A percentile compares a stretch with the other conserved stretches of the same genome.
Evolutionary conservation across 2,113 vertebrate genomes (phyloP).

Genomic region (Chlorodrepanis virens): DNA sequence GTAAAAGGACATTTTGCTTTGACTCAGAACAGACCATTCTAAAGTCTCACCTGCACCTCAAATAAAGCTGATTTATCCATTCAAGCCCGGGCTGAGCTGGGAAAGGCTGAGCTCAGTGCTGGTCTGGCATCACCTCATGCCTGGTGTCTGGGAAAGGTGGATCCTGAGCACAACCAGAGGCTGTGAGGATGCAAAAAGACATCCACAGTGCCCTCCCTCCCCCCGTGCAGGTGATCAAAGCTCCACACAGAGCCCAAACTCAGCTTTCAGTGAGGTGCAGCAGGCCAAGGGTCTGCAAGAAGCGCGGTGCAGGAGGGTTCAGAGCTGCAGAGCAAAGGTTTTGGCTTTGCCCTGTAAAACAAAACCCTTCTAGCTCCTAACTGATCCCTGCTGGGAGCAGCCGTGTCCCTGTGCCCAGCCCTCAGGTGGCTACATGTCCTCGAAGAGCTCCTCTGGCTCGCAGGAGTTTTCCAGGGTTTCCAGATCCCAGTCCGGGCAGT

Average conservation of each 20-base stretch:
- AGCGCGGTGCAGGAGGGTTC: neutral
- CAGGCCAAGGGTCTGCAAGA: neutral
- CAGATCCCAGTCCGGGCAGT: constrained; percentile 56
- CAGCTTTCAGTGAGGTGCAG: neutral
- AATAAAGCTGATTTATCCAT: neutral
- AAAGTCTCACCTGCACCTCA: neutral
- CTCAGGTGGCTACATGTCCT: constrained; percentile 74
- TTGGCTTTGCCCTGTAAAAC: neutral
- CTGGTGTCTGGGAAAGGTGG: neutral
- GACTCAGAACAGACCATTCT: neutral
- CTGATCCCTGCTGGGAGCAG: neutral
- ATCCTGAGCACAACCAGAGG: neutral
- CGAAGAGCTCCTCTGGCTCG: constrained; percentile 82
- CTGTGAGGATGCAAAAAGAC: neutral
- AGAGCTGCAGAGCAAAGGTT: neutral
- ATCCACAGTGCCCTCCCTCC: neutral
- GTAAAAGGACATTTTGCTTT: neutral
- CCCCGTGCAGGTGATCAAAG: accelerated
- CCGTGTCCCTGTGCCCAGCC: neutral
- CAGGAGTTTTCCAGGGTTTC: constrained; percentile 70
- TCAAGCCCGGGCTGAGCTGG: neutral
- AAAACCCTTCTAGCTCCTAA: neutral
- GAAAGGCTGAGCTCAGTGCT: neutral
- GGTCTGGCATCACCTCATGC: neutral
- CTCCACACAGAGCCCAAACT: neutral